Percentiles rank a stretch among this genome's conserved stretches.
phyloP scores from a whole-genome alignment of 2,797 vertebrate genomes.

The Vespertilio murinus region DNA sequence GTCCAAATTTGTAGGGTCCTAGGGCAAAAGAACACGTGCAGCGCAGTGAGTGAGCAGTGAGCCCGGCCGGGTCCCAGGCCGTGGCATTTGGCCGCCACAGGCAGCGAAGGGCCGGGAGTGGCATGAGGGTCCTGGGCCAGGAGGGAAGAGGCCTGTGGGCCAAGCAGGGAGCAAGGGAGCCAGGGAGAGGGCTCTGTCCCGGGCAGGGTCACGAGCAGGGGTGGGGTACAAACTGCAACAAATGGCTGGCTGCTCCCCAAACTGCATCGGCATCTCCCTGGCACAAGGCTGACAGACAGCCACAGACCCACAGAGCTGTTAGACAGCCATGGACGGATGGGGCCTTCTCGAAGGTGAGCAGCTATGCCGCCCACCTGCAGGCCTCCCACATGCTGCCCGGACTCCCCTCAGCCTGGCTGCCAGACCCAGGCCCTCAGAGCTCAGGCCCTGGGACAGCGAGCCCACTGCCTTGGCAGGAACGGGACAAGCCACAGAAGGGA shows the following conservation, averaged over 20 bases:
- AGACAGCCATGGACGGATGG: not conserved
- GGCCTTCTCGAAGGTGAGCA: not conserved
- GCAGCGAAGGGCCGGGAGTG: fast-evolving
- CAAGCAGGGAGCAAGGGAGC: not conserved
- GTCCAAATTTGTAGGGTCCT: slow-evolving; percentile 98
- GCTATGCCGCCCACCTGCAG: too few relatives aligned
- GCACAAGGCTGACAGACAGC: not conserved
- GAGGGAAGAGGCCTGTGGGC: not conserved
- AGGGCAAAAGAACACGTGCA: not conserved
- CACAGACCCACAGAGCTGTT: too few relatives aligned
- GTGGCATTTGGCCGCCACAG: fast-evolving
- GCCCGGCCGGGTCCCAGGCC: not conserved
- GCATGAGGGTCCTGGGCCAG: not conserved
- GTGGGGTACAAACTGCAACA: not conserved
- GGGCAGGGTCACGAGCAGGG: not conserved
- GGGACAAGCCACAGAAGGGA: not conserved
- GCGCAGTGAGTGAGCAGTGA: not conserved
- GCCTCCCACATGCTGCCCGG: fast-evolving
- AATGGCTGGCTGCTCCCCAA: not conserved
- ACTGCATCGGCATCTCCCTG: too few relatives aligned
- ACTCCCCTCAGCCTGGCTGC: not conserved
- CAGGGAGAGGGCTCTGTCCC: not conserved
- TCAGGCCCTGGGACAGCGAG: not conserved
- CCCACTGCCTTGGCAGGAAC: fast-evolving
- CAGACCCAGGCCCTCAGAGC: not conserved